Conservation (phyloP, 2,888 invertebrate species). For the Lasioglossum morio region DNA sequence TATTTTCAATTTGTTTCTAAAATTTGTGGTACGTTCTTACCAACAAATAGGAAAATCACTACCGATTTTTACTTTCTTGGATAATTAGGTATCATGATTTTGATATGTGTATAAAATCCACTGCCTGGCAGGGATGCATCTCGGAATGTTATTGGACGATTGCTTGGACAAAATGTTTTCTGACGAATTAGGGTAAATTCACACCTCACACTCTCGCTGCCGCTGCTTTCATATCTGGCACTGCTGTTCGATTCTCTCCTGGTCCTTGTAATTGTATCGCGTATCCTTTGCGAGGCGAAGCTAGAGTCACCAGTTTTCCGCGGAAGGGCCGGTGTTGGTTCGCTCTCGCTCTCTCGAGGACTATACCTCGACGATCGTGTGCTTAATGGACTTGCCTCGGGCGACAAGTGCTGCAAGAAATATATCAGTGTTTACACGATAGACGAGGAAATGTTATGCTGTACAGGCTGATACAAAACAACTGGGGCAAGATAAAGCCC, state of each 20-base stretch:
- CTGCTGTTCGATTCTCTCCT: constrained; percentile 83
- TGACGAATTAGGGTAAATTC: neutral
- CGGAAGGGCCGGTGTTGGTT: constrained; percentile 82
- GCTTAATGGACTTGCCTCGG: constrained; percentile 83
- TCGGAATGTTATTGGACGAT: neutral
- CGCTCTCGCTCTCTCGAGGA: constrained; percentile 83
- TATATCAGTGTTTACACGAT: constrained; percentile 2
- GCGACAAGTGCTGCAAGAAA: constrained; percentile 80
- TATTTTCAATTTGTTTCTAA: no score
- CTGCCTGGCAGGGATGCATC: no score
- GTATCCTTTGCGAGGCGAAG: constrained; percentile 82
- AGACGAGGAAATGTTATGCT: neutral
- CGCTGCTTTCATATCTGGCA: constrained; percentile 82
- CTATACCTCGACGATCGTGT: constrained; percentile 83
- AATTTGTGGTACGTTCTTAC: no score
- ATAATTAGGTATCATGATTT: no score
- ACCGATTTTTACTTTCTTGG: no score
- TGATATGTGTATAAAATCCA: no score
- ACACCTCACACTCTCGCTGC: constrained; percentile 82
- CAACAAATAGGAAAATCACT: no score
- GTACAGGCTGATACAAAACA: neutral
- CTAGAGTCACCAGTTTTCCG: constrained; percentile 81
- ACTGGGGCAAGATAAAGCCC: neutral
- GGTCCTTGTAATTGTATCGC: constrained; percentile 83
- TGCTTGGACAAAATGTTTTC: neutral